Evolutionary conservation across 2,797 vertebrate genomes (phyloP), one percentile per base, ranked within the genome.

Genomic region (Brachyrhaphis roseni): DNA sequence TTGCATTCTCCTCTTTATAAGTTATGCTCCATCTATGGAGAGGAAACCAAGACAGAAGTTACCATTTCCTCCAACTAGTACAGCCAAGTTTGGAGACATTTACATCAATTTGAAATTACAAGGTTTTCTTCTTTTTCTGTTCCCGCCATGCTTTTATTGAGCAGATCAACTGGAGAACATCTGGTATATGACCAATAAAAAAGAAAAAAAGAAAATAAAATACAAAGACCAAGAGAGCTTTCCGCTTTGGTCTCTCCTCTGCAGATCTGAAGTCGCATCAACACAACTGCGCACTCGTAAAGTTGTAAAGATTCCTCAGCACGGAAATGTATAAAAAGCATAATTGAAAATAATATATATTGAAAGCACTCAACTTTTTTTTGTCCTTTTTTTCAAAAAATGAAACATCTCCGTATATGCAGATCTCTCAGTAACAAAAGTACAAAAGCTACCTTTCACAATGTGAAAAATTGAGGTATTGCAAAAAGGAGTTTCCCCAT

Each of bases 391-490:
- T 90, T 91, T 91, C 94, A 88, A 91, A 92, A 98, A 99, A 98
- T 97, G 96, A 99, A 70, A 99, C 97, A 94, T 95, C 95, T 96
- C 96, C 95, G 95, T 99, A 99, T 99, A 99, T 98, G 98, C 98
- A 99, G 98, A 99, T 99, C 98, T 99, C 97, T 98, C 98, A 98
- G 98, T 99, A 99, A 99, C 98, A 99, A 99, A 99, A 99, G 98
- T 99, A 99, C 98, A 99, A 99, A 99, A 99, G 98, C 98, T 99
- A 99, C 98, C 98, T 98, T 99, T 98, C 98, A 98, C 98, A 99
- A 99, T 99, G 98, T 99, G 98, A 99, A 99, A 99, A 99, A 99
- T 99, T 99, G 98, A 99, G 98, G 98, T 99, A 99, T 99, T 99
- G 98, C 98, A 99, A 99, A 99, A 99, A 99, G 98, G 98, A 99